These are phyloP conservation scores for Aleadryas rufinucha DNA, from an alignment of 2,113 vertebrate species.

Conservation along the genomic window DNA sequence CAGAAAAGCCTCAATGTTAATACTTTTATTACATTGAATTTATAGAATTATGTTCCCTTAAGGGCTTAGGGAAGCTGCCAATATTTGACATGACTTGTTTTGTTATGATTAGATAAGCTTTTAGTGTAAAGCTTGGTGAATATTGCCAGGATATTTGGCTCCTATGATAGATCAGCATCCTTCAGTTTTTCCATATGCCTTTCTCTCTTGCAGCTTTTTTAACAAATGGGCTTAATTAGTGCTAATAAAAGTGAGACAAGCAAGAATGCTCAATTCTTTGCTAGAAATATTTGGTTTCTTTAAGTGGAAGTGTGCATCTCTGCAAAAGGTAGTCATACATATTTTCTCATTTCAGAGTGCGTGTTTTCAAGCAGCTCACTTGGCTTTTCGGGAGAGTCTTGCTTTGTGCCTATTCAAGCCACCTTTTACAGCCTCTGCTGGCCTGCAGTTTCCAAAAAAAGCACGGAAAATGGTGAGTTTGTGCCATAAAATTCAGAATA, in stretches of 20 bases:
- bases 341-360: background rate
- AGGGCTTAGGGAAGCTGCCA: background rate
- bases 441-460: background rate
- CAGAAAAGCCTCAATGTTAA: background rate
- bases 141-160: background rate
- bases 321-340: fast-evolving
- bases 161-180: background rate
- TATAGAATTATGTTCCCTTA: background rate
- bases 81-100: background rate
- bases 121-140: background rate
- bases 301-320: background rate
- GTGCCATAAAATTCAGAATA: background rate
- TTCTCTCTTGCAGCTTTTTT: background rate
- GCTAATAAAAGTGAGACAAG: background rate
- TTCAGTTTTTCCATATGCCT: background rate
- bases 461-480: background rate
- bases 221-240: background rate
- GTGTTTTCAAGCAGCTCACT: background rate
- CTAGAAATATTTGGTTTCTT: background rate
- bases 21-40: background rate
- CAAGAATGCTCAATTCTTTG: background rate
- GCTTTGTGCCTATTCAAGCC: background rate
- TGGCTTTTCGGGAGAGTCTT: background rate
- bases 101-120: background rate
- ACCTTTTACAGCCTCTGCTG: background rate